Percentiles rank a stretch among this genome's conserved stretches.
These are phyloP conservation scores for Cheirogaleus medius DNA, from an alignment of 2,113 vertebrate species.

Conservation along the genomic window DNA sequence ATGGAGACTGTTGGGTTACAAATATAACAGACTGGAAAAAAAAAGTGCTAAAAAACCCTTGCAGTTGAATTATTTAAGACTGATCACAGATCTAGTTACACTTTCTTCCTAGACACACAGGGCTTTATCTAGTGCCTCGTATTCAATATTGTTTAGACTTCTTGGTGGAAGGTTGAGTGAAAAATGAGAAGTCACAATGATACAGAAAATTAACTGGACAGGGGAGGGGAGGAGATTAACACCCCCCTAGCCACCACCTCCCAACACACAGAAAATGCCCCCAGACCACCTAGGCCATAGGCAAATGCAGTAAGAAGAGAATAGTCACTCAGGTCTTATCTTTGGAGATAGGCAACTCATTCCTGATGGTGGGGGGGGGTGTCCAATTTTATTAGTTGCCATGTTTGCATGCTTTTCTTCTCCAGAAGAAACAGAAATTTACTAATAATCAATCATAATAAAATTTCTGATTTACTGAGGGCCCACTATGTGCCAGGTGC, in stretches of 20 bases:
- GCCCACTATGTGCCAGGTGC: neutral
- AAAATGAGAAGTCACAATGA: constrained; percentile 39
- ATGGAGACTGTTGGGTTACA: constrained; percentile 73
- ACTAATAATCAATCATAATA: neutral
- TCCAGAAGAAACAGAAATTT: neutral
- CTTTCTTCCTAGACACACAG: constrained; percentile 36
- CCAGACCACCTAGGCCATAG: rapidly evolving
- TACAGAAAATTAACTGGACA: neutral
- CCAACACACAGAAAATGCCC: rapidly evolving
- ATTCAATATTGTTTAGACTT: neutral
- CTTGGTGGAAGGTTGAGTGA: neutral
- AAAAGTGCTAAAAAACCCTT: constrained; percentile 61
- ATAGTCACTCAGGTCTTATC: neutral
- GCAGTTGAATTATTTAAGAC: constrained; percentile 83
- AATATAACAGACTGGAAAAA: constrained; percentile 80
- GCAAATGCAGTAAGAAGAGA: neutral
- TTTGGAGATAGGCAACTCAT: neutral
- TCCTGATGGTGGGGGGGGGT: neutral
- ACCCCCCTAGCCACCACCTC: neutral
- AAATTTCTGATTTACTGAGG: neutral
- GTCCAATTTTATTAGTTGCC: neutral
- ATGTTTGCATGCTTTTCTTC: neutral
- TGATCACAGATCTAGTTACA: constrained; percentile 70
- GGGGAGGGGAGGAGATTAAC: neutral
- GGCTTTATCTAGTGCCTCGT: neutral